These are phyloP conservation scores for Pungitius pungitius DNA, from an alignment of 2,113 vertebrate genomes.

Conservation along the genomic window DNA sequence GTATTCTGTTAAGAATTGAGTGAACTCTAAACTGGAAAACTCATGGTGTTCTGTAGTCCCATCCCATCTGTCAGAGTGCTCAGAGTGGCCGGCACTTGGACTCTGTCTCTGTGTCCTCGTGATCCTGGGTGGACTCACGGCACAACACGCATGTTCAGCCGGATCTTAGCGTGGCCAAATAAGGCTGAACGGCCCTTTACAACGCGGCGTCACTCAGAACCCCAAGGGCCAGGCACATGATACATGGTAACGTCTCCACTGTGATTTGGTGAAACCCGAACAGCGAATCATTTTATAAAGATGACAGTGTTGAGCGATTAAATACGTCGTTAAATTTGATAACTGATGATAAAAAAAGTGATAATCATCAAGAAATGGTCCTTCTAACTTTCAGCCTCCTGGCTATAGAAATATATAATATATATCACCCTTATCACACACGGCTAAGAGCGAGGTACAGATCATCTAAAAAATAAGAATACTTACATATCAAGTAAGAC, in stretches of 20 bases:
- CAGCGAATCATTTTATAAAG: constrained; percentile 11
- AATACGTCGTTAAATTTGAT: constrained; percentile 5
- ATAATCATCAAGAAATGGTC: background rate
- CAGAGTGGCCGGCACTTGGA: constrained; percentile 35
- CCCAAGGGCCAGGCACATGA: constrained; percentile 18
- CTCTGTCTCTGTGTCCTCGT: constrained; percentile 29
- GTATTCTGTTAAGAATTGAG: constrained; percentile 37
- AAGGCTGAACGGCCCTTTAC: constrained; percentile 39
- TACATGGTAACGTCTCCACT: constrained; percentile 13
- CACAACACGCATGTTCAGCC: constrained; percentile 43
- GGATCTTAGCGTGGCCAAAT: constrained; percentile 52
- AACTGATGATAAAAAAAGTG: background rate
- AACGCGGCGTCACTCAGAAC: constrained; percentile 31
- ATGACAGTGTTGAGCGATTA: constrained; percentile 29
- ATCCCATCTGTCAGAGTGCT: constrained; percentile 60
- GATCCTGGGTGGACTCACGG: constrained; percentile 48
- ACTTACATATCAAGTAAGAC: background rate
- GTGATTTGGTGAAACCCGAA: constrained; percentile 12
- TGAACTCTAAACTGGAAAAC: constrained; percentile 51
- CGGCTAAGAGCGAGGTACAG: background rate
- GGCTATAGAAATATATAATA: background rate
- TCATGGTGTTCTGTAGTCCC: constrained; percentile 39
- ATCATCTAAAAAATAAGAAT: background rate
- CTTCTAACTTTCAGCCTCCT: background rate
- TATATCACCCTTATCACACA: background rate